phyloP scores from a whole-genome alignment of 2,888 invertebrate species.

The Drosophila meridiana region DNA sequence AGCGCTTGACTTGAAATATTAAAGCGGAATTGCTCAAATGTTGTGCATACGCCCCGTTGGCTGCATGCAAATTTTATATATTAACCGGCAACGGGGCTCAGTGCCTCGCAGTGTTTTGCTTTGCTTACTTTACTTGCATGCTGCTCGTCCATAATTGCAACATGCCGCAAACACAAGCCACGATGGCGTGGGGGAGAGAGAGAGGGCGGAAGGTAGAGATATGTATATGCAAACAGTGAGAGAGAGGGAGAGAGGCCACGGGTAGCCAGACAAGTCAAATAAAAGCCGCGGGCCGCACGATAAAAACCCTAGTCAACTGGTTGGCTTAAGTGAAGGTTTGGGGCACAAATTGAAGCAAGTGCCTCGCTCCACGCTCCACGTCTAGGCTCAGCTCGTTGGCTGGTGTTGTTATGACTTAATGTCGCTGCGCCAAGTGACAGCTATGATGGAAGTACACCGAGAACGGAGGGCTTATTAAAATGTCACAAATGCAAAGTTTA shows the following conservation, averaged over 20 bases:
- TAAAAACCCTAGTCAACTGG: constrained; percentile 50
- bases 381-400: constrained; percentile 35
- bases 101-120: constrained; percentile 39
- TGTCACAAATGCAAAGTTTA: constrained; percentile 83
- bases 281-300: constrained; percentile 66
- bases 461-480: constrained; percentile 78
- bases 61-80: constrained; percentile 74
- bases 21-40: constrained; percentile 76
- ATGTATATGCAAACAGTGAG: constrained; percentile 1
- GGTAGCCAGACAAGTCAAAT: constrained; percentile 69
- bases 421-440: constrained; percentile 69
- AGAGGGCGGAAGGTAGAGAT: neutral
- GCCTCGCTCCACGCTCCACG: constrained; percentile 2
- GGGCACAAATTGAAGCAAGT: constrained; percentile 52
- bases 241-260: neutral
- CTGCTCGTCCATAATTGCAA: constrained; percentile 77
- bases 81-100: constrained; percentile 56
- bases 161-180: constrained; percentile 68
- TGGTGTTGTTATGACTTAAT: constrained; percentile 78
- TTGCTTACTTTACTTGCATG: constrained; percentile 66
- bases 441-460: constrained; percentile 66
- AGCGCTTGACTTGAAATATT: constrained; percentile 55
- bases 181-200: constrained; percentile 7
- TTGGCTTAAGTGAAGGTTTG: constrained; percentile 25
- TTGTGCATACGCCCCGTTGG: constrained; percentile 79